Conservation (phyloP, 2,797 vertebrate species). For the Pristis pectinata region DNA sequence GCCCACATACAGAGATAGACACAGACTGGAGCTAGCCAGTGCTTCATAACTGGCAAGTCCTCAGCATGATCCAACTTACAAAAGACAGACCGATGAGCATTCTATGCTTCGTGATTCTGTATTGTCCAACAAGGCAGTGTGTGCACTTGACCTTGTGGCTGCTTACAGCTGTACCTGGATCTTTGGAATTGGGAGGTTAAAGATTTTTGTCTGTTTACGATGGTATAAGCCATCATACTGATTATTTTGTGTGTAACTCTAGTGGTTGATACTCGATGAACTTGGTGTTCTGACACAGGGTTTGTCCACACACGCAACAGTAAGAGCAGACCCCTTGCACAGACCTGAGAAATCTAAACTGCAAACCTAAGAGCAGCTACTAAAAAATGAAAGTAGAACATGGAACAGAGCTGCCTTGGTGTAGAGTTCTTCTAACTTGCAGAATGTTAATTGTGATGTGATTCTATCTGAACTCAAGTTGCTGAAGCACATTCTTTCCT, state of each 20-base stretch:
- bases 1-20: no score
- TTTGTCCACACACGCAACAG: background rate
- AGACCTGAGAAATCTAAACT: background rate
- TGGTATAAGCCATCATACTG: background rate
- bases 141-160: no score
- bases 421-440: background rate
- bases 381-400: background rate
- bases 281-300: background rate
- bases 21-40: no score
- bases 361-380: background rate
- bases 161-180: no score
- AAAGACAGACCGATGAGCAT: no score
- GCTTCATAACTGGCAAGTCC: no score
- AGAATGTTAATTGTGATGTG: background rate
- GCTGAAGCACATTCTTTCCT: background rate
- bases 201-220: no score
- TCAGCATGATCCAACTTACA: no score
- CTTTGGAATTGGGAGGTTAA: no score
- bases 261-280: background rate
- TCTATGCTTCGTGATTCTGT: background rate
- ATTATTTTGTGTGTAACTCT: background rate
- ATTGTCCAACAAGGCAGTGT: background rate
- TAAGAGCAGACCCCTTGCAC: background rate
- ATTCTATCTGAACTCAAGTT: background rate
- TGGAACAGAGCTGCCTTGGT: background rate